Percentiles rank a stretch among this genome's conserved stretches.
These are phyloP conservation scores for Agonopterix heracliana DNA, from an alignment of 2,888 invertebrate genomes.

Conservation along the genomic window DNA sequence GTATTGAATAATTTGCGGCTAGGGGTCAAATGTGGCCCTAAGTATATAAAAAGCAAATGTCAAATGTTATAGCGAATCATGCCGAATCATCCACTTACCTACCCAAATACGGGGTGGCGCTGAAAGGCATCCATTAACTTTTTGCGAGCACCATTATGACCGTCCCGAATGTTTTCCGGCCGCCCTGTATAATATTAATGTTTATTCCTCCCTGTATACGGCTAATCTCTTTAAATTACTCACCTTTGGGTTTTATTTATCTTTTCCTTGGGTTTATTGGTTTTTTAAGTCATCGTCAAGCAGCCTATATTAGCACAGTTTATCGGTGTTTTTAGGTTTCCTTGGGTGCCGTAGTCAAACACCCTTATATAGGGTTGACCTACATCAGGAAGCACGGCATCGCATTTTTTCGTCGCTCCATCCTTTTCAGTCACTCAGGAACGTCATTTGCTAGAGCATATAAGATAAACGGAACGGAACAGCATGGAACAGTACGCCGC, in stretches of 20 bases:
- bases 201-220: slow-evolving; percentile 19
- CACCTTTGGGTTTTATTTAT: slow-evolving; percentile 16
- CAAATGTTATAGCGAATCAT: slow-evolving; percentile 22
- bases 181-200: slow-evolving; percentile 23
- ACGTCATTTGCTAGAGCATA: no score
- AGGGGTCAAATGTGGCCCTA: no score
- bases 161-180: slow-evolving; percentile 27
- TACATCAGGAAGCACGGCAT: no score
- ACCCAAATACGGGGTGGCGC: slow-evolving; percentile 22
- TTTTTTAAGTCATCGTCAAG: background rate
- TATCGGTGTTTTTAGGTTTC: no score
- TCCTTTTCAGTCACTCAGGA: no score
- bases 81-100: slow-evolving; percentile 32
- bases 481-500: no score
- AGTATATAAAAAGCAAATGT: slow-evolving; percentile 1
- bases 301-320: no score
- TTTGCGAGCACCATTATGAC: slow-evolving; percentile 38
- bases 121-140: slow-evolving; percentile 47
- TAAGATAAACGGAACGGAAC: no score
- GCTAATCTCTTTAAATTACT: slow-evolving; percentile 31
- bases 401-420: no score
- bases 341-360: no score
- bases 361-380: no score
- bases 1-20: no score
- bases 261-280: background rate